These are phyloP conservation scores for Octopus sinensis DNA, from an alignment of 1,140 invertebrate genomes.

Conservation along the genomic window DNA sequence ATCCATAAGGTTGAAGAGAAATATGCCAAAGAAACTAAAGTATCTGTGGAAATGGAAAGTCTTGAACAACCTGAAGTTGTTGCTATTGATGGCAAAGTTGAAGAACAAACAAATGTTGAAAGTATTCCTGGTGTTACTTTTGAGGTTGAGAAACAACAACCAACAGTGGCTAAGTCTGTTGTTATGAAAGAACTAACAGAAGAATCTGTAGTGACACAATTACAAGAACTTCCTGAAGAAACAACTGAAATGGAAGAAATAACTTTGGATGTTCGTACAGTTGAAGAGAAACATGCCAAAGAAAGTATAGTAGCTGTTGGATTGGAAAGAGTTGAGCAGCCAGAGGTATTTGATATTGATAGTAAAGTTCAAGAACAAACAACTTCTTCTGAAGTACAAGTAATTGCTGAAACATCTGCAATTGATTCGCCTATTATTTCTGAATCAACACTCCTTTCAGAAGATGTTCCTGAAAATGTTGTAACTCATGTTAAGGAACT, in stretches of 20 bases:
- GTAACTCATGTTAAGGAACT: background rate
- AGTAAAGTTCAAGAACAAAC: background rate
- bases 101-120: slow-evolving; percentile 17
- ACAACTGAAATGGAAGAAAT: slow-evolving; percentile 22
- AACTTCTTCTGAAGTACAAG: background rate
- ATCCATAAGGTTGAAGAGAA: slow-evolving; percentile 23
- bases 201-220: slow-evolving; percentile 24
- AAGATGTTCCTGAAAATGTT: no score
- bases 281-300: slow-evolving; percentile 25
- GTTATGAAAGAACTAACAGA: slow-evolving; percentile 19
- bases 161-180: slow-evolving; percentile 21
- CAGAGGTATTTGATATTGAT: slow-evolving; percentile 27
- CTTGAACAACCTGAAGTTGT: slow-evolving; percentile 13
- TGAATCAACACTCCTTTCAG: no score
- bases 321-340: slow-evolving; percentile 28
- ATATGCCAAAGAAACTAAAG: slow-evolving; percentile 28
- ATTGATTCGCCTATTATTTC: no score
- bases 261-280: slow-evolving; percentile 19
- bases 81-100: background rate
- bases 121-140: slow-evolving; percentile 14
- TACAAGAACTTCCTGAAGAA: slow-evolving; percentile 27
- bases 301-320: slow-evolving; percentile 29
- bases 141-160: slow-evolving; percentile 23
- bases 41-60: slow-evolving; percentile 25
- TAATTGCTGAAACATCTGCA: slow-evolving; percentile 22